Base-by-base conservation (phyloP, 2,113 vertebrate species). In the Brachyhypopomus occidentalis region DNA sequence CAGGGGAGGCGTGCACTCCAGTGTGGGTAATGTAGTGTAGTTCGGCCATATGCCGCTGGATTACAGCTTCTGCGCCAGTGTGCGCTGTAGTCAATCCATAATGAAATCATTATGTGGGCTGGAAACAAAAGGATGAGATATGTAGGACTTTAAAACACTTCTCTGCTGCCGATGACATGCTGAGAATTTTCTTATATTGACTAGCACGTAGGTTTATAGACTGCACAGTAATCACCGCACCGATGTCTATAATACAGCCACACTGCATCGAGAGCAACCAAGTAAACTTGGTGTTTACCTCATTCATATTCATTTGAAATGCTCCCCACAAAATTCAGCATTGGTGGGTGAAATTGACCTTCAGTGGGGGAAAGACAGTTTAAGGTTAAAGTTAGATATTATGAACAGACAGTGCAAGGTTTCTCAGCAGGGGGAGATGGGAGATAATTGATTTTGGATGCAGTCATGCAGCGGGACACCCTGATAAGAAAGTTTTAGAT, bases 21-120 rank as follows among this genome's bases (percentile, higher is more conserved):
- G 89, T 89, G 91, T 91, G 91, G 88, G 91, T 93, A 93, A 94
- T 93, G 91, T 92, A 92, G 90, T 93, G 92, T 92, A 91, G 88
- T 94, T 91, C 86, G 87, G 87, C 92, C 92, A 94, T 94, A 93
- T 94, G 92, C 88, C 84, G 84, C 87, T 87, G 89, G 88, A 90
- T 91, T 91, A 91, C 89, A 90, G 88, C 82, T 80, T 88, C 85
- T 88, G 84, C 77, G 90, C 85, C 89, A 86, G 67, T 79, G 87
- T 88, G 90, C 84, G 86, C 89, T 90, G 89, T 87, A 86, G 83
- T 79, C 81, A 78, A 88, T 90, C 88, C 91, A 91, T 92, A 90
- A 93, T 91, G 89, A 86, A 90, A 89, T 89, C 82, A 70, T 81
- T 59, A 81, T n/a, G 60, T 48, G 70, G 38, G 63, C 69, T 75